Evolutionary conservation across 53 echinoderm and acorn worm species (phyloP), one percentile per base, ranked within the genome.

Genomic region (Temnopleurus reevesii): DNA sequence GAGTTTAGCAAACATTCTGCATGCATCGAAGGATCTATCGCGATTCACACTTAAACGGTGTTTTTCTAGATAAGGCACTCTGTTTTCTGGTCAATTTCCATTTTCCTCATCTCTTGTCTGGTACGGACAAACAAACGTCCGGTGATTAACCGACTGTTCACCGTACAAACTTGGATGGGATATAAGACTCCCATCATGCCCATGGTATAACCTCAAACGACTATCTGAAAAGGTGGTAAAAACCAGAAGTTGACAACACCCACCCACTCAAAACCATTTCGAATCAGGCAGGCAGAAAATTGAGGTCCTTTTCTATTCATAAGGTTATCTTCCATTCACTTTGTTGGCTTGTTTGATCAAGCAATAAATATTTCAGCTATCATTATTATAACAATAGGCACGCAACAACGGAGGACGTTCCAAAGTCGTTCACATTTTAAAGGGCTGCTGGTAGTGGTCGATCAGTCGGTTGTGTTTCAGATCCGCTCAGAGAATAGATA

Each of bases 271-370:
- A 12, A 38, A 36, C 71, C 65, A 71, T 36, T 38, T n/a, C 71
- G 21, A 71, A 71, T 21, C 71, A 71, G 43, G 71, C 71, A 71
- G 38, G 71, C 71, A 71, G 9, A 71, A 71, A 71, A 71, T 71
- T 71, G 23, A 41, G n/a, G n/a, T 38, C 9, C 41, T 25, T 71
- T 71, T 25, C 33, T 63, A 29, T 23, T 41, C 41, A 38, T 10
- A 33, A 15, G 49, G 64, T 17, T 15, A 71, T 43, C 41, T 12
- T 34, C 41, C 71, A 71, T 71, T 71, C 21, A 19, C 7, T 71
- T 21, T 6, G 43, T 21, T 6, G 43, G 30, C 12, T 13, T 33
- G 9, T 71, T 5, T 21, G 23, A 41, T 38, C 18, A 23, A 41
- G 71, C 8, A 12, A 58, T 19, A 64, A 64, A 71, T 8, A 71